Evolutionary conservation across 1,140 invertebrate species (phyloP), one percentile per base, ranked within the genome.

Genomic region (Solenopsis invicta): DNA sequence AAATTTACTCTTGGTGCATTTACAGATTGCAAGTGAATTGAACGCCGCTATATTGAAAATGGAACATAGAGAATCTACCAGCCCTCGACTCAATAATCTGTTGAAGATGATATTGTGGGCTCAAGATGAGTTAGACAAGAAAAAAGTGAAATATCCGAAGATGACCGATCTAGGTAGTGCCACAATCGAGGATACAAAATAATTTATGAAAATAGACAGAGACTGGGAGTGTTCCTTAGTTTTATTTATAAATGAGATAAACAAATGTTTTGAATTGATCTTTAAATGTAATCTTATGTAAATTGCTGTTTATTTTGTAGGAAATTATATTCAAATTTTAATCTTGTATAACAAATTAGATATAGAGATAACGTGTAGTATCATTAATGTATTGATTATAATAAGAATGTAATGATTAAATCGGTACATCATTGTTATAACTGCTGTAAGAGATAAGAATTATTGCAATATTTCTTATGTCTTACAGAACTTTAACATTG

Each of bases 41-140:
- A 99, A 99, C 96, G 98, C 99, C 85, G 98, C 99, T 3, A 99
- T 99, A 90, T 95, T 99, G 37, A 98, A 98, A 93, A 98, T 98
- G 95, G 98, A 99, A 94, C 98, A 99, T 93, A 97, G 97, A 94
- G 98, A 98, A 92, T 97, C 97, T 66, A 98, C 98, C 29, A 98
- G 98, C 66, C 98, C 98, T 13, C 98, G 99, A 93, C 96, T 99
- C 56, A 98, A 98, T 91, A 98, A 98, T 93, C 96, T 99, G 2
- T 95, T 99, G 6, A 98, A 99, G 94, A 96, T 99, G 93, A 98
- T 99, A 89, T 95, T 99, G 6, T 99, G 99, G 99, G 98, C 98
- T 1, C 99, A 99, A 94, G 98, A 98, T 88, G 98, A 99, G 94
- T 95, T 99, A 1, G 98, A 99, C 93, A 99, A 98, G 92, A 99